phyloP scores from a whole-genome alignment of 2,888 invertebrate species.

The Argynnis bischoffii region DNA sequence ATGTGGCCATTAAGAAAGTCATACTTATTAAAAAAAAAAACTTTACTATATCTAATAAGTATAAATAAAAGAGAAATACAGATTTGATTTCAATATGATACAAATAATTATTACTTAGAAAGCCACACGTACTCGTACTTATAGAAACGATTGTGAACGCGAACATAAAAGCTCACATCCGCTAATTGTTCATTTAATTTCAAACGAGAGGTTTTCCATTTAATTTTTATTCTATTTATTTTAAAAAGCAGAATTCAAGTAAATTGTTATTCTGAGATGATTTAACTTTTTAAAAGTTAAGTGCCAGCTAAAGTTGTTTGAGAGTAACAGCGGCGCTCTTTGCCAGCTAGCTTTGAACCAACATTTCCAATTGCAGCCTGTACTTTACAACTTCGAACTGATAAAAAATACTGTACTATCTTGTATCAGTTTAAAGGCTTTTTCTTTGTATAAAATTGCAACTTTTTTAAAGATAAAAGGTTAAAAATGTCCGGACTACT shows the following conservation, averaged over 20 bases:
- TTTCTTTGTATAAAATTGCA: not conserved
- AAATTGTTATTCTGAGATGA: conserved; percentile 8
- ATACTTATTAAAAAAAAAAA: no score
- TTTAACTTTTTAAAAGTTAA: conserved; percentile 13
- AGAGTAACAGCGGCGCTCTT: conserved; percentile 9
- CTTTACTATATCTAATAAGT: no score
- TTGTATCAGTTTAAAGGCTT: not conserved
- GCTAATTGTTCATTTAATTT: conserved; percentile 14
- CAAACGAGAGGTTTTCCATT: conserved; percentile 14
- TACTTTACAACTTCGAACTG: not conserved
- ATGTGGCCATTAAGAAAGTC: no score
- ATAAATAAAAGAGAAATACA: conserved; percentile 4
- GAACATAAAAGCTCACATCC: conserved; percentile 11
- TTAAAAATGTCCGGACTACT: no score
- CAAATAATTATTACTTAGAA: conserved; percentile 14
- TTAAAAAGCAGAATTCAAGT: conserved; percentile 5
- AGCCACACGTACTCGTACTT: not conserved
- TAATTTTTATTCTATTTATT: conserved; percentile 8
- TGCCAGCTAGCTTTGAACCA: conserved; percentile 28
- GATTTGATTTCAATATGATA: not conserved
- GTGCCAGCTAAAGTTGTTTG: conserved; percentile 21
- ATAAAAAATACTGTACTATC: conserved; percentile 4
- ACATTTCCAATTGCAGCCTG: conserved; percentile 25
- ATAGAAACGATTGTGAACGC: conserved; percentile 3
- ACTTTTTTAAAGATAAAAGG: no score